Evolutionary conservation across 2,113 vertebrate species (phyloP).

Genomic region (Acanthisitta chloris): DNA sequence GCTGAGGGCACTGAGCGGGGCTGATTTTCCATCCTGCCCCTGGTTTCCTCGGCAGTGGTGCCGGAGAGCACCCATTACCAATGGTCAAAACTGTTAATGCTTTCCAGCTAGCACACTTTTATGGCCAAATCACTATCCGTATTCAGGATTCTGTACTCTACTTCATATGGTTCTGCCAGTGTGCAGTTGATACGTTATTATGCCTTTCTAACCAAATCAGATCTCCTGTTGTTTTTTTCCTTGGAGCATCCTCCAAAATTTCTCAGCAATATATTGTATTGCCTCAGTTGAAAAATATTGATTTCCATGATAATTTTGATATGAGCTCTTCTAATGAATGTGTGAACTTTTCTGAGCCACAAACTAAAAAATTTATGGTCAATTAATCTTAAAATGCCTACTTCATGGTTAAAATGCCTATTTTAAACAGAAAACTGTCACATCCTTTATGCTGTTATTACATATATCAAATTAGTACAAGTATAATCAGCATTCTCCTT

Average conservation of each 20-base stretch:
- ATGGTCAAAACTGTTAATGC: background rate
- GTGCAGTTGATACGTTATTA: background rate
- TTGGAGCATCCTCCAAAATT: background rate
- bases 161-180: background rate
- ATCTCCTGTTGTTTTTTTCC: background rate
- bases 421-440: background rate
- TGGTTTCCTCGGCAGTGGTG: no score
- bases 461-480: background rate
- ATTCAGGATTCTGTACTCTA: background rate
- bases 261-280: background rate
- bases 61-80: background rate
- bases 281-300: background rate
- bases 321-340: background rate
- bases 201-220: background rate
- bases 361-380: background rate
- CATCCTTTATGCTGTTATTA: background rate
- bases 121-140: background rate
- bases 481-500: background rate
- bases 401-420: no score
- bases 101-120: background rate
- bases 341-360: background rate
- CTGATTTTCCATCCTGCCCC: no score
- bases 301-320: background rate
- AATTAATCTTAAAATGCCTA: background rate
- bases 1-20: no score